phyloP scores from a whole-genome alignment of 2,113 vertebrate species.

The Zosterops hypoxanthus region DNA sequence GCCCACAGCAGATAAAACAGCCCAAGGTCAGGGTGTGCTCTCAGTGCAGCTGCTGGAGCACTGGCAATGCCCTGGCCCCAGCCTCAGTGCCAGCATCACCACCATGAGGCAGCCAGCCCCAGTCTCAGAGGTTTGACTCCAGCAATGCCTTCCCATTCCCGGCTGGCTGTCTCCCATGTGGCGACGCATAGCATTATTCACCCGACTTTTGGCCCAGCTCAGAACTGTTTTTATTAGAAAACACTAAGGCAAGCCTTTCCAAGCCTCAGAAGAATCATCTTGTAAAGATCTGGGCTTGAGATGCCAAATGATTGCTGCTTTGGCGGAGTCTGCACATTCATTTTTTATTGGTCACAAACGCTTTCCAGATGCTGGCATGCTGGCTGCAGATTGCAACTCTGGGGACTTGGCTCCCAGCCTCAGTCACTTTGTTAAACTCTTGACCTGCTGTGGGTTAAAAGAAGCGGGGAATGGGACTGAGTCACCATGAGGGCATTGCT shows the following conservation, averaged over 20 bases:
- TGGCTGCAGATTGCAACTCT: constrained; percentile 62
- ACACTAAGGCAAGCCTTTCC: constrained; percentile 60
- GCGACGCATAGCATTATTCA: constrained; percentile 38
- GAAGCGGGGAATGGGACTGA: constrained; percentile 59
- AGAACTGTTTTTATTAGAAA: constrained; percentile 68
- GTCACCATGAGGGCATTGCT: constrained; percentile 62
- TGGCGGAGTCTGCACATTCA: constrained; percentile 67
- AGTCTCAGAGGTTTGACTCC: background rate
- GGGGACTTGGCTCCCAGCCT: constrained; percentile 67
- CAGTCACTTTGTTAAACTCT: constrained; percentile 76
- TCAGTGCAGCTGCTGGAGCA: background rate
- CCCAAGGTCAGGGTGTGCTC: background rate
- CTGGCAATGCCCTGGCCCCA: background rate
- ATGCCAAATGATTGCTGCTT: constrained; percentile 67
- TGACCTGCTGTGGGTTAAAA: constrained; percentile 71
- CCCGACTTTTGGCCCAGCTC: constrained; percentile 39
- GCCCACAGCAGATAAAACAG: background rate
- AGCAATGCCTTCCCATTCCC: background rate
- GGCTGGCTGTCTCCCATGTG: constrained; percentile 54
- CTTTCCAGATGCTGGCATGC: constrained; percentile 74
- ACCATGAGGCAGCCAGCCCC: background rate
- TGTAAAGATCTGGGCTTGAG: constrained; percentile 59
- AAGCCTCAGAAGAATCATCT: constrained; percentile 67
- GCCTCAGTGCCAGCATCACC: background rate
- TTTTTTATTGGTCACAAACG: constrained; percentile 72